Base-by-base conservation (phyloP, 2,113 vertebrate species). In the Prunella himalayana region DNA sequence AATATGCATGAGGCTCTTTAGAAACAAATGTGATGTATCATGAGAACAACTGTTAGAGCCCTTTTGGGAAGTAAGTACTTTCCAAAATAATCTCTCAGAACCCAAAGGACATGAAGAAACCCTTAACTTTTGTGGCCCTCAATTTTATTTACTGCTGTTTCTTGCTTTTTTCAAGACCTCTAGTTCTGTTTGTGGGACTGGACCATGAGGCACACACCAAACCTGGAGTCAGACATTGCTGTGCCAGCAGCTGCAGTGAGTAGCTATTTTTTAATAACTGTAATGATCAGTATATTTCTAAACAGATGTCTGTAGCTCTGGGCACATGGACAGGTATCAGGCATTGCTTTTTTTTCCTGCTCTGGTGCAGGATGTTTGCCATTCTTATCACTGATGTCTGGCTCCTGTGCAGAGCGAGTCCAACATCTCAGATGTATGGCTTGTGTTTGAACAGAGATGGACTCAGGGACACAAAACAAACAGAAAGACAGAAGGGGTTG, bases 361-460 rank as follows among this genome's bases (percentile, higher is more conserved):
- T 47, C 51, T 35, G 47, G 14, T 88, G 91, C 64, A 63, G 70
- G 50, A 33, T 85, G 51, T 94, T 92, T 97, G 77, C 86, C 84
- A 22, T 88, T 88, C 90, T 95, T 97, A 96, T 94, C 75, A 4
- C 31, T 50, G 41, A 30, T 84, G 72, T 93, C 87, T 96, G 89
- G 64, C 72, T 92, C 82, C 89, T n/a, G 63, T 70, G 41, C 37
- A 90, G 85, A 94, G 47, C 5, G 50, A 82, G 60, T 69, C 96
- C 69, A n/a, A 70, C 54, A 71, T 47, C 64, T 65, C 65, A 76
- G 83, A 84, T 89, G 60, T 7, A 39, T 33, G 64, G 73, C 77
- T 94, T 94, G 75, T 97, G 84, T 97, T 97, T 96, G 94, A 85
- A 70, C 64, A 92, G 17, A 81, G 81, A 75, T 91, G 90, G 83